Evolutionary conservation across 2,797 vertebrate genomes (phyloP), one percentile per base, ranked within the genome.

Genomic region (Eremophila alpestris): DNA sequence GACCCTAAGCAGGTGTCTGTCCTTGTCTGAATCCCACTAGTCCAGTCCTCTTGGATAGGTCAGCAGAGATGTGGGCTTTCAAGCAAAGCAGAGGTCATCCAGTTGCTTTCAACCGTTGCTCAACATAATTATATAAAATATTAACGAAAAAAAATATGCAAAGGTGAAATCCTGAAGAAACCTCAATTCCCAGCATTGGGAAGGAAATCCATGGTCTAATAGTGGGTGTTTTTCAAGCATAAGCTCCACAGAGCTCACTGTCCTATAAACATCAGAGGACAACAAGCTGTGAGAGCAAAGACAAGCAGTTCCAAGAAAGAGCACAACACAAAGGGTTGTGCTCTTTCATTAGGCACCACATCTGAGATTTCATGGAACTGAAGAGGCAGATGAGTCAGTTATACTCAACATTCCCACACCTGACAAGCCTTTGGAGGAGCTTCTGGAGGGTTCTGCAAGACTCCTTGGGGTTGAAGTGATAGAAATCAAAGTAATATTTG

Each of bases 81-180:
- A 68, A 77, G 22, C 7, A 52, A 87, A 79, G 26, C 1, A 22
- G 15, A 45, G 3, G 2, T n/a, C 0, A 0, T 36, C 34, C n/a
- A 22, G 23, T 16, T 88, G 41, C 36, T 68, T 80, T 73, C 62
- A 51, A 27, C 9, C 1, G 1, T 46, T 71, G 30, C 15, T 81
- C 58, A 30, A 24, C 4, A 24, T 23, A 68, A 27, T 10, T 80
- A 30, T 38, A 68, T 58, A 64, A 77, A 80, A n/a, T 34, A 52
- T 2, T 48, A 36, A 69, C 0, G 0, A 23, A 78, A 54, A 81
- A 91, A 18, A 19, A 55, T 4, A 15, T 38, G 1, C 16, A 38
- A 80, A 83, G 32, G 32, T 60, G 17, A 71, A 92, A 54, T 87
- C 13, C 45, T 64, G 36, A 36, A 56, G 75, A 40, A 46, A 56